Evolutionary conservation across 2,888 invertebrate species (phyloP), one percentile per base, ranked within the genome.

Genomic region (Stratiomys singularior): DNA sequence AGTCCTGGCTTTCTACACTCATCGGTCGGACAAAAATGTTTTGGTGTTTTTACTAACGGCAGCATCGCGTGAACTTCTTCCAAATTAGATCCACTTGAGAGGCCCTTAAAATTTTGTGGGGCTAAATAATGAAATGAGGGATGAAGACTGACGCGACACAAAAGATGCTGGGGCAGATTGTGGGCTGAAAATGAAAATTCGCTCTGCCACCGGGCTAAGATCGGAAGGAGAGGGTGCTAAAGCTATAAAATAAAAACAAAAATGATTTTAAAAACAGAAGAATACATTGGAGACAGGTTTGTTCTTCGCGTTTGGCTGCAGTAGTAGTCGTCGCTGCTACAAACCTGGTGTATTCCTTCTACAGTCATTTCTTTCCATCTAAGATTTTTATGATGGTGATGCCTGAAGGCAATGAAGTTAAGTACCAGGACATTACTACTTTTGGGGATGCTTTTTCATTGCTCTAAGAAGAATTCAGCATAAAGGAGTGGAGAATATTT

Each of bases 31-130:
- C 46, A 71, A 71, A 67, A 71, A 47, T 71, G 52, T 52, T 71
- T 52, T 52, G 25, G 71, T 71, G 52, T 71, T 71, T 71, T 71
- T 71, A 21, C 27, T 21, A 21, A 47, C 23, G 1, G 27, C 15
- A 46, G 52, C 21, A 47, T 46, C 23, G 71, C 71, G 47, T 25
- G 71, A 71, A 52, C 25, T 67, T 67, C 67, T 71, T 64, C 71
- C 37, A 52, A 71, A 71, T 71, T 71, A 71, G 71, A 71, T 71
- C 71, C 47, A 71, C 71, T 71, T 71, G 11, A 71, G 52, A 52
- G 25, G 27, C 64, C 64, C 64, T 30, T 11, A 64, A 27, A 64
- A 28, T 64, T 27, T 30, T 64, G 64, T 25, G 64, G 30, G n/a
- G 30, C 30, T 64, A 18, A n/a, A 64, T 64, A 64, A 64, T 64